Evolutionary conservation across 2,888 invertebrate genomes (phyloP), one percentile per base, ranked within the genome.

Genomic region (Linyphia triangularis): DNA sequence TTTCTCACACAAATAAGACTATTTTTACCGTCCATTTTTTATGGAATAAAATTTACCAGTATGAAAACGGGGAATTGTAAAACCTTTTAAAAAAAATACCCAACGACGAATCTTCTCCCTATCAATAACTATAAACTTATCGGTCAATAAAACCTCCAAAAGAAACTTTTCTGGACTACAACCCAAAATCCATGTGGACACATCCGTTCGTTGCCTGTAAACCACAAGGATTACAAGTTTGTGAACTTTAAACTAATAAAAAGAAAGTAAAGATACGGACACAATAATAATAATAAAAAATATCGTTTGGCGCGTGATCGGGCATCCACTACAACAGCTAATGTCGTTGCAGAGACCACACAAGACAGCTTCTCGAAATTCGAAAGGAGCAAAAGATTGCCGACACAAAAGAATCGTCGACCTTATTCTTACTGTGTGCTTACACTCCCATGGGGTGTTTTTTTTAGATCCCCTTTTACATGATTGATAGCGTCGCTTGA

Each of bases 241-340:
- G 51, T 51, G 51, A 51, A 51, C 13, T n/a, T n/a, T n/a, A 51
- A 13, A 51, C 51, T 10, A 51, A 51, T 5, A 3, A 13, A 51
- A n/a, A n/a, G n/a, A n/a, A n/a, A 51, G 51, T 51, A 13, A 51
- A 51, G 51, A 51, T 51, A 3, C n/a, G n/a, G n/a, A 51, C n/a
- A 51, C n/a, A 43, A 28, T 13, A 63, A 63, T 24, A 9, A 26
- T 1, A 61, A 26, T 40, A 9, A 30, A 59, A 57, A 59, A 59
- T 40, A 37, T 63, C 24, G 26, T 26, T 19, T 40, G 19, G 78
- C 61, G 59, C 84, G 84, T 84, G 84, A 84, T 84, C 84, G 75
- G 75, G 75, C 84, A 84, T 84, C 57, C 30, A 33, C 9, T 73
- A 10, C 19, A 28, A 59, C 30, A 59, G 73, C 73, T 73, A 73